Base-by-base conservation (phyloP, 2,888 invertebrate species). In the Timandra comae region DNA sequence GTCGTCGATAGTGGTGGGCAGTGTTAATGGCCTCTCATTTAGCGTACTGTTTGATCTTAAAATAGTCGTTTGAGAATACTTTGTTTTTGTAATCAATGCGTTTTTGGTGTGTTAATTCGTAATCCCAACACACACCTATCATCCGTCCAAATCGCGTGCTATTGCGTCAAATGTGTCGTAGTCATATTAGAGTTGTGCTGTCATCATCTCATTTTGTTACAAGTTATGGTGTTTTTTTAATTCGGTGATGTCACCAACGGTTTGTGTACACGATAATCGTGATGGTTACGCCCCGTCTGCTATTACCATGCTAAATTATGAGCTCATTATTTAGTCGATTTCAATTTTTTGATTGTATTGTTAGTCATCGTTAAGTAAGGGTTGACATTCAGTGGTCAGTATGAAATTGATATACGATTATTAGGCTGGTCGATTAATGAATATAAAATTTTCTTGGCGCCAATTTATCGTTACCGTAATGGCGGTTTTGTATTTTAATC, bases 341-440 rank as follows among this genome's bases (percentile, higher is more conserved):
- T 62, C 45, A 62, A 61, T 68, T 70, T 68, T 72, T 68, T 65
- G 55, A 60, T 63, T 67, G 55, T 50, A 50, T 63, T 69, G 56
- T 72, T 68, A 60, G 58, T 67, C 62, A 65, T 59, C 60, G 52
- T 67, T 69, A 67, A 69, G 55, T 53, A 64, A 60, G 56, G 59
- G 57, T 64, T 68, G 65, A 67, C 65, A 59, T 63, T 69, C 66
- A 70, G 56, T 52, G 57, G 66, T 63, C 64, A 63, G 60, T 60
- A 54, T 52, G 54, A 62, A 74, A 78, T 78, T 65, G 72, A 80
- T 72, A 72, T 80, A 80, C 56, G 79, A 72, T 76, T 70, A 76
- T 79, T 66, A 56, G 61, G 49, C 52, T 57, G 45, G 56, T 45
- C 63, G 56, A 71, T 75, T 69, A 69, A 68, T 72, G 63, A 63